Conservation (phyloP, 1,140 invertebrate genomes). For the Zaprionus camerounensis region DNA sequence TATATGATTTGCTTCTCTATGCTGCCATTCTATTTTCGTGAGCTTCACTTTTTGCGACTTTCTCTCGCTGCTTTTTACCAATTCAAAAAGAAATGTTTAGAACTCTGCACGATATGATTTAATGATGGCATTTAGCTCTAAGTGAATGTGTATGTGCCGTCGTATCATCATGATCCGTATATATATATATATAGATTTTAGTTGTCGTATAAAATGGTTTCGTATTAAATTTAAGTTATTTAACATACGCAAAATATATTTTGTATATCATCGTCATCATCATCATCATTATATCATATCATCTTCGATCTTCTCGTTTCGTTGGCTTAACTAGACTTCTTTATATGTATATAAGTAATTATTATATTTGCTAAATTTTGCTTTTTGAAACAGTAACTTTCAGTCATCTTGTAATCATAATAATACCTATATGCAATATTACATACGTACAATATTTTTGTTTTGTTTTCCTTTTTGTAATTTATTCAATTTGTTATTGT, state of each 20-base stretch:
- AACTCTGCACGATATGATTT: slow-evolving; percentile 24
- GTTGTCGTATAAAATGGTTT: slow-evolving; percentile 64
- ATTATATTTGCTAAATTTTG: slow-evolving; percentile 67
- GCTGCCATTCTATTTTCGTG: neutral
- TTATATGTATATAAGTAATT: slow-evolving; percentile 61
- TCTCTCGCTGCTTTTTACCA: neutral
- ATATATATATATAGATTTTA: slow-evolving; percentile 36
- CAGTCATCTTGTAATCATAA: slow-evolving; percentile 81
- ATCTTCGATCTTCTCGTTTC: slow-evolving; percentile 15
- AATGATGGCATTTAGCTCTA: slow-evolving; percentile 13
- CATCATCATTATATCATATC: neutral
- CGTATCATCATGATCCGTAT: slow-evolving; percentile 39
- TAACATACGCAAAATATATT: slow-evolving; percentile 80
- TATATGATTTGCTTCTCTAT: neutral
- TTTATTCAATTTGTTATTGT: slow-evolving; percentile 42
- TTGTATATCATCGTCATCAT: slow-evolving; percentile 62
- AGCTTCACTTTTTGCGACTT: slow-evolving; percentile 6
- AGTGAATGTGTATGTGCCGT: slow-evolving; percentile 27
- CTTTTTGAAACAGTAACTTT: slow-evolving; percentile 80
- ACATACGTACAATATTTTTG: slow-evolving; percentile 67
- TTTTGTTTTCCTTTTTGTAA: slow-evolving; percentile 26
- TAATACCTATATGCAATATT: slow-evolving; percentile 73
- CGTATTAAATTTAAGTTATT: slow-evolving; percentile 52
- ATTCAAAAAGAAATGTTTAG: slow-evolving; percentile 7
- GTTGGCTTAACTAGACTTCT: slow-evolving; percentile 34